Evolutionary conservation across 2,888 invertebrate species (phyloP), one percentile per base, ranked within the genome.

Genomic region (Acholoe squamosa): DNA sequence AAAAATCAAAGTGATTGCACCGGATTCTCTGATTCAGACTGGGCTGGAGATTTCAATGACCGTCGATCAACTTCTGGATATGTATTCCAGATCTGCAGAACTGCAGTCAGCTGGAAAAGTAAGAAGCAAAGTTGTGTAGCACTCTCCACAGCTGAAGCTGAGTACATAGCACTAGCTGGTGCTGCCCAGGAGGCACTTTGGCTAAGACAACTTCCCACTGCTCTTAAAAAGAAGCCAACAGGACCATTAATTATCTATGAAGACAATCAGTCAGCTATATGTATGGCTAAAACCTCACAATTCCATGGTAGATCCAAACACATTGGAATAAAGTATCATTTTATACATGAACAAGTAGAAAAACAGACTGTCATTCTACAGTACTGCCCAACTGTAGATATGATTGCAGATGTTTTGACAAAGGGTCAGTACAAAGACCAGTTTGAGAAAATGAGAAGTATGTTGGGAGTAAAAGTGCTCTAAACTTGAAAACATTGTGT

Each of bases 91-190:
- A 54, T 56, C 5, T 7, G 89, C 76, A 94, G 94, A 33, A 91
- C 91, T 67, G 89, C 54, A n/a, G n/a, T n/a, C n/a, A n/a, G n/a
- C n/a, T n/a, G n/a, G n/a, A n/a, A n/a, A n/a, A n/a, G n/a, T n/a
- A n/a, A n/a, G n/a, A n/a, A n/a, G n/a, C n/a, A n/a, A n/a, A n/a
- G n/a, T n/a, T n/a, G n/a, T n/a, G n/a, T 93, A 19, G 93, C 92
- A 16, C 86, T 91, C 0, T 92, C 92, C 14, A 91, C 93, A 22
- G 91, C 92, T 84, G 93, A 93, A 89, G 92, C 92, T 25, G 93
- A 93, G 84, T 93, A 93, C 76, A 92, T 92, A 89, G 92, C 93
- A 31, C 61, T 92, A n/a, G 89, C 91, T 67, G 90, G 90, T n/a
- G 91, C 92, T n/a, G 91, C 91, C 16, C 91, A 93, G 89, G 93